phyloP scores from a whole-genome alignment of 2,797 vertebrate genomes.

The Podargus strigoides region DNA sequence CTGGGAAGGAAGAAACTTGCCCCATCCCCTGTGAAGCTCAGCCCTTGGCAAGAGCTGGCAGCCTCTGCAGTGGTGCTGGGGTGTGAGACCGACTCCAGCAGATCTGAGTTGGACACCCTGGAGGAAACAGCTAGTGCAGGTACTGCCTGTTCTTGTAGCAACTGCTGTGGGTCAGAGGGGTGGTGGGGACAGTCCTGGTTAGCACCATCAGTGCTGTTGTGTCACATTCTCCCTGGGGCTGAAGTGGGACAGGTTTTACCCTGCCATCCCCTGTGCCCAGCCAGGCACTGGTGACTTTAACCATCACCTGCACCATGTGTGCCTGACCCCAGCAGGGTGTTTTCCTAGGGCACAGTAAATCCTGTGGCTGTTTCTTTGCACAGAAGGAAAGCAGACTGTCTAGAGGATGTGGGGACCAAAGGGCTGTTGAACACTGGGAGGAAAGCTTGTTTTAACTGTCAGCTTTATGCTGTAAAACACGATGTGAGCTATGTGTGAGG shows the following conservation, averaged over 20 bases:
- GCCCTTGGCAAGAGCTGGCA: neutral
- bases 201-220: rapidly evolving
- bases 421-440: neutral
- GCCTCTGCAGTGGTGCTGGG: neutral
- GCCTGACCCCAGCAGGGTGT: neutral
- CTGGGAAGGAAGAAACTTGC: neutral
- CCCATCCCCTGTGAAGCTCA: neutral
- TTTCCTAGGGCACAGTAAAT: neutral
- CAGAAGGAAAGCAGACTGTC: neutral
- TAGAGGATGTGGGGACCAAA: neutral
- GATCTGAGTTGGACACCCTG: conserved; percentile 62
- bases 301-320: neutral
- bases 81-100: conserved; percentile 2
- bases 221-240: neutral
- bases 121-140: neutral
- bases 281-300: neutral
- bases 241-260: neutral
- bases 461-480: neutral
- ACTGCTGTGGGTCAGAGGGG: neutral
- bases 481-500: no score
- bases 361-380: neutral
- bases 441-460: neutral
- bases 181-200: no score
- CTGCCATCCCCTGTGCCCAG: rapidly evolving
- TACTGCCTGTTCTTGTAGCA: neutral